phyloP scores from a whole-genome alignment of 2,113 vertebrate genomes.

The Larimichthys polyactis region DNA sequence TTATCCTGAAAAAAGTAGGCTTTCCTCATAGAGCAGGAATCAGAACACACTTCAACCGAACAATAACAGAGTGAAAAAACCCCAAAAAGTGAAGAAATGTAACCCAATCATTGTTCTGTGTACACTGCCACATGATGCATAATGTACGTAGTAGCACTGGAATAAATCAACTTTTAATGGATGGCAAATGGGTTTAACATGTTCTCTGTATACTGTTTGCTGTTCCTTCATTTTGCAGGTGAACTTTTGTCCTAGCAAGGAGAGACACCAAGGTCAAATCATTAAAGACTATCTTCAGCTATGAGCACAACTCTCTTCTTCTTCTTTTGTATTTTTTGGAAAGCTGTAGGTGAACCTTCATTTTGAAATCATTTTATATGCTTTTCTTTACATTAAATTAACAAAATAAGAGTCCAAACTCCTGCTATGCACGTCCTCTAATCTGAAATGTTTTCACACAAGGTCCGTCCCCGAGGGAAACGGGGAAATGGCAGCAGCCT shows the following conservation, averaged over 20 bases:
- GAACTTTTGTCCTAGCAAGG: conserved; percentile 76
- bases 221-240: conserved; percentile 78
- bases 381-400: conserved; percentile 10
- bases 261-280: conserved; percentile 73
- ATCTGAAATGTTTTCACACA: conserved; percentile 14
- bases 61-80: conserved; percentile 58
- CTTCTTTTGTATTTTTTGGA: conserved; percentile 8
- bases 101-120: conserved; percentile 83
- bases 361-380: background rate
- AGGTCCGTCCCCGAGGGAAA: background rate
- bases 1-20: conserved; percentile 69
- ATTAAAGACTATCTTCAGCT: conserved; percentile 81
- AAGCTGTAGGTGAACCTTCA: background rate
- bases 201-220: conserved; percentile 76
- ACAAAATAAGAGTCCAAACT: background rate
- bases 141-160: conserved; percentile 81
- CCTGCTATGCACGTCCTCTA: background rate
- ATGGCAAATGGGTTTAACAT: conserved; percentile 75
- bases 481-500: conserved; percentile 5
- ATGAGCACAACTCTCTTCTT: conserved; percentile 37
- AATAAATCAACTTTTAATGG: conserved; percentile 82
- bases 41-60: conserved; percentile 71
- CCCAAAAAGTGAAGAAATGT: conserved; percentile 71
- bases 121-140: conserved; percentile 83
- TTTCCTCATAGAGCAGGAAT: conserved; percentile 77